Conservation (phyloP, 2,797 vertebrate genomes). For the Acanthiza pusilla region DNA sequence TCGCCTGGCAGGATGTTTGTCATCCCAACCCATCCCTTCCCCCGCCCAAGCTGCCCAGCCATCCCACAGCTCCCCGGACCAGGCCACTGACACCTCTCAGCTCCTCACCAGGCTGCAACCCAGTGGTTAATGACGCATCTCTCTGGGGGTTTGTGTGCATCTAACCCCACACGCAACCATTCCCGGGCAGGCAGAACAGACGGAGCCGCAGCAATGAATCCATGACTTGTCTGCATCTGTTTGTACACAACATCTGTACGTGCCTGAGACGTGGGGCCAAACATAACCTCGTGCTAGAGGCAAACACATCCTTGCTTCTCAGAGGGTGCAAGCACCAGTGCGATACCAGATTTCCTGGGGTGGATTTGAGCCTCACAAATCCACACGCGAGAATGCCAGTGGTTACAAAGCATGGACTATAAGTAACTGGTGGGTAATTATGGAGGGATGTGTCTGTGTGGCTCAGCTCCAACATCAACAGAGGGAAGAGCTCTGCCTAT, state of each 20-base stretch:
- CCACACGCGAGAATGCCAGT: background rate
- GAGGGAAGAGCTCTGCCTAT: conserved; percentile 49
- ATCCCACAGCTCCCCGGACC: background rate
- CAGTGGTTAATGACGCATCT: background rate
- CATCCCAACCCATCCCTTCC: background rate
- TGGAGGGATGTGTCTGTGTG: conserved; percentile 18
- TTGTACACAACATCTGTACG: background rate
- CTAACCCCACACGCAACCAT: background rate
- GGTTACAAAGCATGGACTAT: background rate
- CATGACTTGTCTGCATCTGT: too few species aligned
- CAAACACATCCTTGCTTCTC: background rate
- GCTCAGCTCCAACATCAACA: conserved; percentile 41
- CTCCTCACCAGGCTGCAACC: background rate
- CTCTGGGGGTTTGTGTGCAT: background rate
- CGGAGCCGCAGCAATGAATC: background rate
- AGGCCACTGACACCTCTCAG: background rate
- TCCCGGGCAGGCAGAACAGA: background rate
- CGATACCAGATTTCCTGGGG: background rate
- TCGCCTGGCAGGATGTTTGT: background rate
- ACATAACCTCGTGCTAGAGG: background rate
- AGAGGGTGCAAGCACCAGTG: background rate
- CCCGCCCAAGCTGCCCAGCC: background rate
- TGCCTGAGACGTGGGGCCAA: background rate
- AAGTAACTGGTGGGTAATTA: conserved; percentile 17
- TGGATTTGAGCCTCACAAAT: background rate